Base-by-base conservation (phyloP, 2,888 invertebrate species). In the Drosophila merina region DNA sequence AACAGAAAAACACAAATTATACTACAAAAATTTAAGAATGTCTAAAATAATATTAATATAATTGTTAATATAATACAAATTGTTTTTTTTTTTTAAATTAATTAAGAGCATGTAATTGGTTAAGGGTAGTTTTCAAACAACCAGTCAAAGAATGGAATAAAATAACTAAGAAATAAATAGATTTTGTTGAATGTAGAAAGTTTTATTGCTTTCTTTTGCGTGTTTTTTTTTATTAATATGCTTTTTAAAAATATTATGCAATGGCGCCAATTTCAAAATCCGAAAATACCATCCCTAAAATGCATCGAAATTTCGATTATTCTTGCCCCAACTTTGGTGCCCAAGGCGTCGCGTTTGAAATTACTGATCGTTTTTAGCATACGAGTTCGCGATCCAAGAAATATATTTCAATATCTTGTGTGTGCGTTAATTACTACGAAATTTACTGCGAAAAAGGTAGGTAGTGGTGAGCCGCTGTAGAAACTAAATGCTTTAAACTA, bases 321-420 rank as follows among this genome's bases (percentile, higher is more conserved):
- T 28, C 6, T 2, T 10, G 6, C 14, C 30, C 14, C 20, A 33
- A 8, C 33, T 2, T 10, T 50, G 20, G 14, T 36, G 36, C 2
- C 3, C 9, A 36, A 28, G 8, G 5, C 8, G 3, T 31, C 31
- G n/a, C 44, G 4, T 64, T 64, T 30, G 33, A 64, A 64, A 66
- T 25, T 54, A 64, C 66, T 54, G 54, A 45, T 59, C 45, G 57
- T 14, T 50, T 33, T 6, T 7, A 7, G 36, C 12, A 36, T 20
- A 31, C 14, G 12, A 44, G 20, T 14, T 26, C 49, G 28, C 26
- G 44, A 44, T 38, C 28, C 28, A n/a, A 4, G 2, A 8, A 31
- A 25, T 2, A 33, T 25, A 6, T 30, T 36, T 14, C 8, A 52
- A 25, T 1, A 14, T 9, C 5, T n/a, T 7, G 28, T 14, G 25